Conservation (phyloP, 1,140 invertebrate species). For the Caenorhabditis tropicalis region DNA sequence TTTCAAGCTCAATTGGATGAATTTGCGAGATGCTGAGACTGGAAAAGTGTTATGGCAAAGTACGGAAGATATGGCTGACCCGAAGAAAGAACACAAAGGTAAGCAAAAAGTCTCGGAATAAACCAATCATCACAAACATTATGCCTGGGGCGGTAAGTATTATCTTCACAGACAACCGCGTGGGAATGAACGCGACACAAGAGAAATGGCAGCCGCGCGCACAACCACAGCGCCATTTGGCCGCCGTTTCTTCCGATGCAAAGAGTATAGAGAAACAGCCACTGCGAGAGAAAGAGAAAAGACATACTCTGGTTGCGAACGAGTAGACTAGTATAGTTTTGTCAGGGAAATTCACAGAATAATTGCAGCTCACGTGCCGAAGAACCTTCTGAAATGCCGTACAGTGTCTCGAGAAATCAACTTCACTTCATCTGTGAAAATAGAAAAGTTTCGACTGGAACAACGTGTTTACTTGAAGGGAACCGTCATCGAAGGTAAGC, state of each 20-base stretch:
- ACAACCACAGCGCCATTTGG: conserved; percentile 21
- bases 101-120: conserved; percentile 52
- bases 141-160: conserved; percentile 41
- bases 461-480: conserved; percentile 85
- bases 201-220: background rate
- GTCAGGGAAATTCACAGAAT: background rate
- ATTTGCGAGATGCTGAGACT: conserved; percentile 90
- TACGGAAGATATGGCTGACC: conserved; percentile 90
- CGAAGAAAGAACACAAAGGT: conserved; percentile 89
- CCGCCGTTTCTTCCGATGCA: no score
- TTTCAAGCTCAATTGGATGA: conserved; percentile 87
- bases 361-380: conserved; percentile 84
- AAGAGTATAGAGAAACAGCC: background rate
- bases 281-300: background rate
- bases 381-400: conserved; percentile 91
- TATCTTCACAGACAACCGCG: conserved; percentile 9
- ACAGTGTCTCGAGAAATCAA: conserved; percentile 96
- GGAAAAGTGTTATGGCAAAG: conserved; percentile 97
- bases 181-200: background rate
- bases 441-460: conserved; percentile 95
- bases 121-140: conserved; percentile 46
- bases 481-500: conserved; percentile 76
- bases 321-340: background rate
- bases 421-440: conserved; percentile 92
- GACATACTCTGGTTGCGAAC: background rate